Percentiles rank a stretch among this genome's conserved stretches.
Conservation (phyloP, 2,113 vertebrate species). For the Thryonomys swinderianus region DNA sequence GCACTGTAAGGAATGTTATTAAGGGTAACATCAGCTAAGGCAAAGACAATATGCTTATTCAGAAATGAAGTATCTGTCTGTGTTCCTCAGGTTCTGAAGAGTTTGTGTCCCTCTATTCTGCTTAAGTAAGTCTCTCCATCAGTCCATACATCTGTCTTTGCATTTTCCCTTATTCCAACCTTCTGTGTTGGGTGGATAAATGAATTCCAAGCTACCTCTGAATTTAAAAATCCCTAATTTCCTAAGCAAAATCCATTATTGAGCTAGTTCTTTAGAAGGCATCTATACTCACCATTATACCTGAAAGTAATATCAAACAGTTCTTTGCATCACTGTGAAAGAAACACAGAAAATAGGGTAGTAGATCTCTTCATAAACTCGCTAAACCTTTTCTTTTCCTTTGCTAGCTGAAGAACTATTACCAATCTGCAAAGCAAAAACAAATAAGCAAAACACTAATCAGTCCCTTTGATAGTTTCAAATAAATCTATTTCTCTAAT, state of each 20-base stretch:
- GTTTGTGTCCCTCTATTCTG: neutral
- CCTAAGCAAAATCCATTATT: slow-evolving; percentile 20
- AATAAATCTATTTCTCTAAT: slow-evolving; percentile 26
- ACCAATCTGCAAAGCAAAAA: neutral
- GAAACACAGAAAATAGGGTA: neutral
- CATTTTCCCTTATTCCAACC: neutral
- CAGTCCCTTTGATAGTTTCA: neutral
- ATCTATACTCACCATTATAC: neutral
- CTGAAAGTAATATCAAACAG: neutral
- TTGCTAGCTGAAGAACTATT: slow-evolving; percentile 14
- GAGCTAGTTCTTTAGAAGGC: neutral
- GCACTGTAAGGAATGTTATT: neutral
- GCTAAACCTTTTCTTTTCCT: neutral
- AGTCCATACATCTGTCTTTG: neutral
- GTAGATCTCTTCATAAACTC: neutral
- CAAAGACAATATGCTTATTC: slow-evolving; percentile 10
- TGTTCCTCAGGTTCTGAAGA: neutral
- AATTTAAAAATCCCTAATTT: neutral
- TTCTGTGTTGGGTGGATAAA: neutral
- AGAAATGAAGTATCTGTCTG: neutral
- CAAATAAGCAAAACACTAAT: neutral
- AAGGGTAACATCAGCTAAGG: neutral
- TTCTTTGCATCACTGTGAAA: neutral
- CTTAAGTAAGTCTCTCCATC: neutral
- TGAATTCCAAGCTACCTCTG: neutral